phyloP scores from a whole-genome alignment of 2,888 invertebrate species.

The Oscheius sp. region DNA sequence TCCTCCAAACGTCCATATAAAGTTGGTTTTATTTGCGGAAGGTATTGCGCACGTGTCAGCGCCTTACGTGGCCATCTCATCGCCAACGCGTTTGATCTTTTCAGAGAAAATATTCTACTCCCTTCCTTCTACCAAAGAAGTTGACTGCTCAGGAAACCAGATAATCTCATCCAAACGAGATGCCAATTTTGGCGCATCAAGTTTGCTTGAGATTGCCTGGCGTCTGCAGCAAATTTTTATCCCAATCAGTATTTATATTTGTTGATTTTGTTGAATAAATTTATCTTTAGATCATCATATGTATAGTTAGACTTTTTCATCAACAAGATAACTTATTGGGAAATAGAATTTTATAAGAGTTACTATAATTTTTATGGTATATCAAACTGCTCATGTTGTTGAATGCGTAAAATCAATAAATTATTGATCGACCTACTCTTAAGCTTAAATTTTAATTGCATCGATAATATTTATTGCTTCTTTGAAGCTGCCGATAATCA shows the following conservation, averaged over 20 bases:
- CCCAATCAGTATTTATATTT: neutral
- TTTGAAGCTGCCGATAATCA: no score
- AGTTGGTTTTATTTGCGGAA: slow-evolving; percentile 30
- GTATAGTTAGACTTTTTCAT: neutral
- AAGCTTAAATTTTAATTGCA: no score
- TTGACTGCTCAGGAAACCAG: neutral
- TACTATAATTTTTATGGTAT: no score
- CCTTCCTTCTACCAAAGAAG: neutral
- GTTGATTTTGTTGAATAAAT: neutral
- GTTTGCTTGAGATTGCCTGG: slow-evolving; percentile 26
- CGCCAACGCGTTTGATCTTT: neutral
- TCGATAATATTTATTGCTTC: no score
- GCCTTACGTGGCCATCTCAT: slow-evolving; percentile 30
- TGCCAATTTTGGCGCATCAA: slow-evolving; percentile 24
- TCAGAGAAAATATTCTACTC: neutral
- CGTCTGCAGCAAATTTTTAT: no score
- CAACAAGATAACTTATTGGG: no score
- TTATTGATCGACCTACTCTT: no score
- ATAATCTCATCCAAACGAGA: slow-evolving; percentile 31
- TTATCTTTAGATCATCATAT: neutral
- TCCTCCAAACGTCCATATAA: slow-evolving; percentile 23
- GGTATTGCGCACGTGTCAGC: slow-evolving; percentile 30
- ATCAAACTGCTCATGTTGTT: no score
- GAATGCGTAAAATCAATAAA: no score
- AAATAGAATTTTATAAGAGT: no score